Conservation (phyloP, 2,888 invertebrate genomes). For the Lasioglossum oenotherae region DNA sequence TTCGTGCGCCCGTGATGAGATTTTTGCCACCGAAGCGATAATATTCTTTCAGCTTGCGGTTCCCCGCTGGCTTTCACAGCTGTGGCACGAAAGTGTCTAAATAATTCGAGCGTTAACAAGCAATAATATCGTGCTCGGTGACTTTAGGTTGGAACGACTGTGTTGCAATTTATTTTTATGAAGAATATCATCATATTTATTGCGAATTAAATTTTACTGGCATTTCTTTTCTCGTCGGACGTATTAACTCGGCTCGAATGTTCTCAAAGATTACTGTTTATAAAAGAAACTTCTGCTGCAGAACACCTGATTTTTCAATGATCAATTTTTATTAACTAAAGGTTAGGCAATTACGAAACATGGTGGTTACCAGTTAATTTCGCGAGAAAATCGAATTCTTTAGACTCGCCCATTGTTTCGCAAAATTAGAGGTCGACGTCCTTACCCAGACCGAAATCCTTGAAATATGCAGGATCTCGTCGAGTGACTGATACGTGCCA, state of each 20-base stretch:
- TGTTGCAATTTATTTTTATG: background rate
- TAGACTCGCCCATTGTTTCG: background rate
- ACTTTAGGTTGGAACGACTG: background rate
- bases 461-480: slow-evolving; percentile 61
- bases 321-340: background rate
- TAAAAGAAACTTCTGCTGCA: background rate
- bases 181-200: background rate
- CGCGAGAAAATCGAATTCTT: background rate
- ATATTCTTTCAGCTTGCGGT: background rate
- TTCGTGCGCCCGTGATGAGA: background rate
- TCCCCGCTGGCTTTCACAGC: background rate
- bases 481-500: slow-evolving; percentile 42
- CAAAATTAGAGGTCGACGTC: slow-evolving; percentile 44
- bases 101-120: background rate
- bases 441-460: slow-evolving; percentile 49
- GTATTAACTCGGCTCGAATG: background rate
- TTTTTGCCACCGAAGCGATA: background rate
- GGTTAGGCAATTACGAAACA: background rate
- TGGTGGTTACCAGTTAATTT: too few relatives aligned
- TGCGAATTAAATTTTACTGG: background rate
- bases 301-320: too few relatives aligned
- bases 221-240: background rate
- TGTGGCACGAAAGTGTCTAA: background rate
- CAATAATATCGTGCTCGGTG: background rate
- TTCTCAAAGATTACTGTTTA: background rate